Evolutionary conservation across 2,113 vertebrate species (phyloP).

Genomic region (Vidua chalybeata): DNA sequence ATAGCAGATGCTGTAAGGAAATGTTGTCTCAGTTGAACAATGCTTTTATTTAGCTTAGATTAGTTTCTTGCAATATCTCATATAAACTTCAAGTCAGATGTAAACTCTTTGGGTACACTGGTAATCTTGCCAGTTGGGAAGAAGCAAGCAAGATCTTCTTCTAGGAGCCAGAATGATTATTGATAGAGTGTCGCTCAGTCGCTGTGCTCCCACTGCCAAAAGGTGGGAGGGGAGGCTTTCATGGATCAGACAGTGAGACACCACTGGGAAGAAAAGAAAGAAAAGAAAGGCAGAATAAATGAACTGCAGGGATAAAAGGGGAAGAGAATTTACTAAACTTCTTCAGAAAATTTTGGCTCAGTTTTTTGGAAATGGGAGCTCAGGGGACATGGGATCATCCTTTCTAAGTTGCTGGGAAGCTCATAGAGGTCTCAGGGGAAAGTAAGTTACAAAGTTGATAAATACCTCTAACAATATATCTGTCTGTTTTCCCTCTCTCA

Average conservation of each 20-base stretch:
- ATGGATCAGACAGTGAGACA: neutral
- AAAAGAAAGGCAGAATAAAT: neutral
- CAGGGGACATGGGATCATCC: neutral
- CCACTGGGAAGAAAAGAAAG: neutral
- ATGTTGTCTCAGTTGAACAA: neutral
- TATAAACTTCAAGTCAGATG: neutral
- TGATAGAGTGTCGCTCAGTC: neutral
- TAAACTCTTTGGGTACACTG: neutral
- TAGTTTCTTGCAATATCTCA: neutral
- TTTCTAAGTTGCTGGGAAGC: neutral
- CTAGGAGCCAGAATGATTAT: neutral
- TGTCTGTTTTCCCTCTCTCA: neutral
- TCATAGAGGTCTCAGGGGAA: neutral
- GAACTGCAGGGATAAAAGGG: neutral
- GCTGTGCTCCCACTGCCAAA: neutral
- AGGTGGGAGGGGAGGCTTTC: neutral
- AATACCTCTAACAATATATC: neutral
- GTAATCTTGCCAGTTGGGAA: neutral
- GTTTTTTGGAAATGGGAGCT: neutral
- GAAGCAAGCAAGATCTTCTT: neutral
- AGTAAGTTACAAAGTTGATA: neutral
- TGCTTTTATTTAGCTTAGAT: neutral
- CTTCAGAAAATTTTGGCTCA: neutral
- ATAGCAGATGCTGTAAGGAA: neutral
- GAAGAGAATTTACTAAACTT: neutral